phyloP scores from a whole-genome alignment of 2,797 vertebrate genomes.

The Arvicola amphibius region DNA sequence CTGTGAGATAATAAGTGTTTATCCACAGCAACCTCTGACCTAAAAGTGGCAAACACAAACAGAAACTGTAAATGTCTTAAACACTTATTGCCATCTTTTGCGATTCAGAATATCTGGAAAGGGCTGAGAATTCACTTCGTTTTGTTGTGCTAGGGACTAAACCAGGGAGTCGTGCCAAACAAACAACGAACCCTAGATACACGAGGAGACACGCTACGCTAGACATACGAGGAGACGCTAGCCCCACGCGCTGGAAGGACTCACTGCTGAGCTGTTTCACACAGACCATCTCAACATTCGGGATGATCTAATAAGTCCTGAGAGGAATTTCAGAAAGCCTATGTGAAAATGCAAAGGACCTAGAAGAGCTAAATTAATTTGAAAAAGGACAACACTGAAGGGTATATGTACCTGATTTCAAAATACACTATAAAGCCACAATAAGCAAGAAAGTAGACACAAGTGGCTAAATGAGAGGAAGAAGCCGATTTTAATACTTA shows the following conservation, averaged over 20 bases:
- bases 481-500: not conserved
- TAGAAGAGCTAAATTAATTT: not conserved
- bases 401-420: not conserved
- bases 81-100: not conserved
- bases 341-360: not conserved
- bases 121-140: not conserved
- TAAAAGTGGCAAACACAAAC: not conserved
- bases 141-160: not conserved
- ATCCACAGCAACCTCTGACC: not conserved
- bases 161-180: not conserved
- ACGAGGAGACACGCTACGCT: not conserved
- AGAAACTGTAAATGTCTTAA: not conserved
- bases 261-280: not conserved
- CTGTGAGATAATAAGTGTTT: not conserved
- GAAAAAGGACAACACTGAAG: not conserved
- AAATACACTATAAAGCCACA: not conserved
- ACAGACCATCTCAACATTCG: not conserved
- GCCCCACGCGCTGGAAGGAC: not conserved
- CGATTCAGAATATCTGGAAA: not conserved
- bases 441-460: not conserved
- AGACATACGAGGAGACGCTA: not conserved
- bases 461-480: not conserved
- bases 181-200: not conserved
- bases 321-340: not conserved
- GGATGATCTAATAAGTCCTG: not conserved